Base-by-base conservation (phyloP, 2,113 vertebrate genomes). In the Hepsetus odoe region DNA sequence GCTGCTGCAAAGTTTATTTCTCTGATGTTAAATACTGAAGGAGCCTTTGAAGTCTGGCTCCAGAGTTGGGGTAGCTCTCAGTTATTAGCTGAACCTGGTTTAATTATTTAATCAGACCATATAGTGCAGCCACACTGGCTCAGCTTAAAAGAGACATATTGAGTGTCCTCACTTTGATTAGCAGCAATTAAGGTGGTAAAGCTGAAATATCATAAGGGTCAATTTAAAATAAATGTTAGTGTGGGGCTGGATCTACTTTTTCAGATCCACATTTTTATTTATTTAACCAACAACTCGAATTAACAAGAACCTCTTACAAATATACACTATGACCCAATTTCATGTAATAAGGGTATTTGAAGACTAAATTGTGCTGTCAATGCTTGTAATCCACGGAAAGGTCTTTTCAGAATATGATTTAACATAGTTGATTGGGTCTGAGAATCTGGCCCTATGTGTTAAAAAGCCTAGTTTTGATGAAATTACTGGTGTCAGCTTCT, bases 1-100 rank as follows among this genome's bases (percentile, higher is more conserved):
- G 53, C 40, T 67, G 12, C 68, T 38, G 35, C 32, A 58, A 65
- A 72, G 53, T 67, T 68, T 56, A 40, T 40, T 62, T 46, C 51
- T 65, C 44, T 80, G 16, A 77, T 69, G 56, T 67, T 56, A 46
- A 65, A 56, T 69, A 24, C 51, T 66, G 30, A 58, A 22, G 51
- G 22, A 20, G 30, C 40, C 80, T 76, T 82, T 84, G 66, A 84
- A 81, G 66, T 40, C 56, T 16, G 28, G 14, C 56, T 42, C 44
- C 24, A 53, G 32, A 72, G 59, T 44, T 28, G 56, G 46, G 9
- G n/a, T 56, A 40, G 33, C 59, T 66, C 32, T 62, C 42, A 58
- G 56, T 68, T 61, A n/a, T 72, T 32, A 66, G 35, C 20, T 16
- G 65, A 55, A 59, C 42, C 62, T 55, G 46, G 64, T 55, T 79